A percentile compares a stretch with the other conserved stretches of the same genome.
Conservation (phyloP, 2,797 vertebrate species). For the Margarornis squamiger region DNA sequence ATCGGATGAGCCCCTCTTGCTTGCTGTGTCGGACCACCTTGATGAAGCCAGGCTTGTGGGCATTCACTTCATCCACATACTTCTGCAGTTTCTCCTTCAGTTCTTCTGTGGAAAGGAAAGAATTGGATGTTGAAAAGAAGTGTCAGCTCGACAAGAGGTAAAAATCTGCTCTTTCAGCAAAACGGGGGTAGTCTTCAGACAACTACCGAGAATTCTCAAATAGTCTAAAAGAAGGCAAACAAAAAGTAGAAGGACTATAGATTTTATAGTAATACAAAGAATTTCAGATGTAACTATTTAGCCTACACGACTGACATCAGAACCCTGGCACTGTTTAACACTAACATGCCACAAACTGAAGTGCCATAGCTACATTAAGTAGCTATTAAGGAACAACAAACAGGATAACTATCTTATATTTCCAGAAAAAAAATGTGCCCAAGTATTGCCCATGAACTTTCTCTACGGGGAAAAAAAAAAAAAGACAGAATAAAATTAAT, state of each 20-base stretch:
- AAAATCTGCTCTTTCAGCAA: not conserved
- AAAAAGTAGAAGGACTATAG: not conserved
- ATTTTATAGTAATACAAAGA: not conserved
- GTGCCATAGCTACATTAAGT: not conserved
- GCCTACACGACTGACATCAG: not conserved
- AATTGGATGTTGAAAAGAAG: not conserved
- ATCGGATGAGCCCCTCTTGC: conserved; percentile 95
- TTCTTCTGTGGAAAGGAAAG: conserved; percentile 80
- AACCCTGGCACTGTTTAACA: not conserved
- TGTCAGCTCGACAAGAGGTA: not conserved
- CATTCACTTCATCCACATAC: conserved; percentile 89
- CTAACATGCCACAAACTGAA: not conserved
- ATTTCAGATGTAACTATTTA: not conserved
- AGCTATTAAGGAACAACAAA: not conserved
- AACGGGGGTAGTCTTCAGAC: not conserved
- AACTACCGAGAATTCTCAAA: not conserved
- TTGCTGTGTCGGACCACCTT: conserved; percentile 91
- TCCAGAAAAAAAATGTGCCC: not conserved
- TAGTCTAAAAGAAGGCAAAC: not conserved
- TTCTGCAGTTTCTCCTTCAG: conserved; percentile 91
- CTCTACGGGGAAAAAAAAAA: not conserved
- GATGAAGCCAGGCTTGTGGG: conserved; percentile 88
- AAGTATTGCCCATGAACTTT: not conserved
- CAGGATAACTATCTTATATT: not conserved
- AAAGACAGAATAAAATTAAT: not conserved